Evolutionary conservation across 2,113 vertebrate species (phyloP).

Genomic region (Perca fluviatilis): DNA sequence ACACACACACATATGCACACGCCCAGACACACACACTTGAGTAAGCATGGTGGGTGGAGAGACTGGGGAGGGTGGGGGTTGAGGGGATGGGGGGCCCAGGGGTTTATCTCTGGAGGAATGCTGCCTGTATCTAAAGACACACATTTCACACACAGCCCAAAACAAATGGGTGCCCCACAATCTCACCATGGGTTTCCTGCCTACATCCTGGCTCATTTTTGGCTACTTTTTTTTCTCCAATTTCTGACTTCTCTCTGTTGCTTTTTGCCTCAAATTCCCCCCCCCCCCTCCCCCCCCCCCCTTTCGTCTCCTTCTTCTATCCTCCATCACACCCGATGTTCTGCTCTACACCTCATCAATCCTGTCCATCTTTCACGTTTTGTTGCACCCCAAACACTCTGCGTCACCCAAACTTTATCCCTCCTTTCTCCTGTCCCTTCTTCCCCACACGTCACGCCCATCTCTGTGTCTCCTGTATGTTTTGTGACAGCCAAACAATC

Average conservation of each 20-base stretch:
- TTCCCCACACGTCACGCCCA: constrained; percentile 60
- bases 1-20: constrained; percentile 52
- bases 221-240: neutral
- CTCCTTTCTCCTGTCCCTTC: constrained; percentile 70
- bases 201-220: constrained; percentile 14
- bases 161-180: constrained; percentile 49
- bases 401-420: constrained; percentile 66
- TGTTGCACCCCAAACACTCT: constrained; percentile 42
- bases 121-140: constrained; percentile 82
- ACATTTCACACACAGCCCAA: constrained; percentile 76
- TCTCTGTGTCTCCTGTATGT: constrained; percentile 74
- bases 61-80: constrained; percentile 66
- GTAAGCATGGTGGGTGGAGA: constrained; percentile 79
- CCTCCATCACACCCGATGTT: constrained; percentile 30
- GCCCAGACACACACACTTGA: constrained; percentile 74
- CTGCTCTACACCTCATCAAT: constrained; percentile 43
- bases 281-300: too few species aligned
- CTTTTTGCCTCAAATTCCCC: neutral
- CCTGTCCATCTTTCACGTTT: constrained; percentile 49
- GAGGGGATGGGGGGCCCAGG: constrained; percentile 69
- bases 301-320: neutral
- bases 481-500: constrained; percentile 80
- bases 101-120: constrained; percentile 86
- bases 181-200: constrained; percentile 16
- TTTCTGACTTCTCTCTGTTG: constrained; percentile 4